Evolutionary conservation across 2,797 vertebrate genomes (phyloP).

Genomic region (Paguma larvata): DNA sequence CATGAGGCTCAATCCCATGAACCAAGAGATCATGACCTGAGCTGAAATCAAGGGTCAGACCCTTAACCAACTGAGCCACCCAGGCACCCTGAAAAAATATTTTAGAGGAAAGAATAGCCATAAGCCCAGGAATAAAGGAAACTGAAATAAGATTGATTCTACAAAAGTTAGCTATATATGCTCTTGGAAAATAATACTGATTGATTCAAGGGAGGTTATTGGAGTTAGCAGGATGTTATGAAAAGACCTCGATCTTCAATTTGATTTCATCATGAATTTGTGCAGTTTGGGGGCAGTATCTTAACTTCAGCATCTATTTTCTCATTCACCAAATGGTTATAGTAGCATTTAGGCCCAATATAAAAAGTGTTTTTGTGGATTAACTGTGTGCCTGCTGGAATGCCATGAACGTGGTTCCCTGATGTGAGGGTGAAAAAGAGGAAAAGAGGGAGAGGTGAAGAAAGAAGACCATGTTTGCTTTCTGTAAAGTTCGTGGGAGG

Average conservation of each 20-base stretch:
- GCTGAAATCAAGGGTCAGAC: too few species aligned
- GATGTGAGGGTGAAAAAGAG: not conserved
- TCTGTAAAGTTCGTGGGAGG: not conserved
- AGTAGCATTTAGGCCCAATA: not conserved
- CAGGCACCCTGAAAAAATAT: not conserved
- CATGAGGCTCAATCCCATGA: too few species aligned
- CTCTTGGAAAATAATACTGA: not conserved
- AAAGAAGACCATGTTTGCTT: not conserved
- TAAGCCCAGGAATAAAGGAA: not conserved
- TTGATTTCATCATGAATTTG: conserved; percentile 21
- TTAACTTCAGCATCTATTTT: conserved; percentile 15
- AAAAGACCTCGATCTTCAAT: not conserved
- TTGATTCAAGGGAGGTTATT: not conserved
- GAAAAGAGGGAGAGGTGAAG: not conserved
- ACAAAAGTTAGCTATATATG: conserved; percentile 17
- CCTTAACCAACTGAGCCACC: too few species aligned
- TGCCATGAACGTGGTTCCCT: too few species aligned
- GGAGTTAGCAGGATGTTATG: not conserved
- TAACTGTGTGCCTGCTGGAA: not conserved
- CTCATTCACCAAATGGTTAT: not conserved
- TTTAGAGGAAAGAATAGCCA: not conserved
- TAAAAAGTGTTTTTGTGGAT: not conserved
- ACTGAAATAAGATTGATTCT: not conserved
- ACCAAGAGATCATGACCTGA: too few species aligned
- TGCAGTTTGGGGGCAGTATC: not conserved